A percentile compares a stretch with the other conserved stretches of the same genome.
Evolutionary conservation across 2,888 invertebrate species (phyloP).

Genomic region (Cantharis lateralis): DNA sequence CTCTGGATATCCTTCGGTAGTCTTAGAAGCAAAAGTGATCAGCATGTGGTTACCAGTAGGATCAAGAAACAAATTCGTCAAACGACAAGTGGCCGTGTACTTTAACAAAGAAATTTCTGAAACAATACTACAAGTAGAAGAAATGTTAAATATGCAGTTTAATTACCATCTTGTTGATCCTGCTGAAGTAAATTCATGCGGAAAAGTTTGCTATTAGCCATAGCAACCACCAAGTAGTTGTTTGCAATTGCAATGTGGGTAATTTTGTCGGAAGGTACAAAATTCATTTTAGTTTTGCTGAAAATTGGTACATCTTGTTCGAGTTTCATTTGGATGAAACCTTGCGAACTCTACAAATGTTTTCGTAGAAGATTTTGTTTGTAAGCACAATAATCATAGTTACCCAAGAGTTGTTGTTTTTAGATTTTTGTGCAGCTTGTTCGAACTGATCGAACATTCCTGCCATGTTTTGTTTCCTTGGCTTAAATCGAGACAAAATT

Average conservation of each 20-base stretch:
- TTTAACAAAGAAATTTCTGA: conserved; percentile 76
- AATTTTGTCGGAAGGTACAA: conserved; percentile 78
- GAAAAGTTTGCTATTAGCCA: conserved; percentile 81
- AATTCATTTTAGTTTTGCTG: conserved; percentile 80
- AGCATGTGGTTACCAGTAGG: conserved; percentile 86
- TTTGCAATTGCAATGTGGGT: conserved; percentile 81
- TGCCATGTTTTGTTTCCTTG: conserved; percentile 65
- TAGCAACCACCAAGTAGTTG: conserved; percentile 80
- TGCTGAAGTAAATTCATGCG: conserved; percentile 81
- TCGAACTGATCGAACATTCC: conserved; percentile 86
- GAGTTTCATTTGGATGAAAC: conserved; percentile 63
- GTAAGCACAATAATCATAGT: not conserved
- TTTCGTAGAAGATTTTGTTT: not conserved
- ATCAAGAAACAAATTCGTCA: conserved; percentile 78
- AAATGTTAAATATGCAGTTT: not conserved
- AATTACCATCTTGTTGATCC: conserved; percentile 75
- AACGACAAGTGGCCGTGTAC: conserved; percentile 63
- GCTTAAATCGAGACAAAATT: not conserved
- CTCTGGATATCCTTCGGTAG: conserved; percentile 67
- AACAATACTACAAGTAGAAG: conserved; percentile 44
- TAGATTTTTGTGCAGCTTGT: conserved; percentile 69
- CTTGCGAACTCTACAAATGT: conserved; percentile 54
- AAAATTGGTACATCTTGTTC: conserved; percentile 85
- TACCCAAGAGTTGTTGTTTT: conserved; percentile 46
- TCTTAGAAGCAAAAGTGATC: conserved; percentile 70